phyloP scores from a whole-genome alignment of 2,797 vertebrate species.

The Gobionotothen gibberifrons region DNA sequence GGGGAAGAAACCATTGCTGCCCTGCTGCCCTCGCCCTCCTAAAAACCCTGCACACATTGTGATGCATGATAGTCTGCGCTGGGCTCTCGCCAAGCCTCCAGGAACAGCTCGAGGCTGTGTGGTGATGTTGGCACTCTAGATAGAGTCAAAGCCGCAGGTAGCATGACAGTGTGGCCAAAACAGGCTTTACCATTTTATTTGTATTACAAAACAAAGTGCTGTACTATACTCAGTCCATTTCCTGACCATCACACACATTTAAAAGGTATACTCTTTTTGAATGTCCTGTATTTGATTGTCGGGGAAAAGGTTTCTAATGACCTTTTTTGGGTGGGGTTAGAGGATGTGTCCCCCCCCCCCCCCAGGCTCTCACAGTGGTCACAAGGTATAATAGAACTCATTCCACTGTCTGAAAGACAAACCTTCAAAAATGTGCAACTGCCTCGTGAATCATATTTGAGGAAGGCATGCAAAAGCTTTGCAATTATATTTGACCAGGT shows the following conservation, averaged over 20 bases:
- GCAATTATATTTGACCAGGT: not conserved
- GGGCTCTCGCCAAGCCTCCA: conserved; percentile 44
- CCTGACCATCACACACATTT: not conserved
- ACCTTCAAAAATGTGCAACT: not conserved
- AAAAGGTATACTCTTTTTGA: not conserved
- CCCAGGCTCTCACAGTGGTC: not conserved
- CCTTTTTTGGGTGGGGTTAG: too few relatives aligned
- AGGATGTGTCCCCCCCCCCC: too few relatives aligned
- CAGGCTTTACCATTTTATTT: conserved; percentile 8
- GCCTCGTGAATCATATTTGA: not conserved
- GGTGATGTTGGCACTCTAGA: conserved; percentile 28
- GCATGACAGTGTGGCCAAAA: conserved; percentile 13
- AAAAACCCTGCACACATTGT: conserved; percentile 47
- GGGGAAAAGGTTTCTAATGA: not conserved
- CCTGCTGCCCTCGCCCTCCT: conserved; percentile 39
- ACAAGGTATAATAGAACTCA: not conserved
- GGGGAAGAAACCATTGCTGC: conserved; percentile 23
- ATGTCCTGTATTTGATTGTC: not conserved
- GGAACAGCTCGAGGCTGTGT: conserved; percentile 57
- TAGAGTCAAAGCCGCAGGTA: conserved; percentile 37
- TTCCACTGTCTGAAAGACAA: conserved; percentile 5
- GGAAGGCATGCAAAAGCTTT: not conserved
- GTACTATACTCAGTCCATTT: conserved; percentile 7
- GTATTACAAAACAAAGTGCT: conserved; percentile 8
- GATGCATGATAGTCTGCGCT: conserved; percentile 45